phyloP scores from a whole-genome alignment of 2,113 vertebrate genomes.

The Scomber scombrus region DNA sequence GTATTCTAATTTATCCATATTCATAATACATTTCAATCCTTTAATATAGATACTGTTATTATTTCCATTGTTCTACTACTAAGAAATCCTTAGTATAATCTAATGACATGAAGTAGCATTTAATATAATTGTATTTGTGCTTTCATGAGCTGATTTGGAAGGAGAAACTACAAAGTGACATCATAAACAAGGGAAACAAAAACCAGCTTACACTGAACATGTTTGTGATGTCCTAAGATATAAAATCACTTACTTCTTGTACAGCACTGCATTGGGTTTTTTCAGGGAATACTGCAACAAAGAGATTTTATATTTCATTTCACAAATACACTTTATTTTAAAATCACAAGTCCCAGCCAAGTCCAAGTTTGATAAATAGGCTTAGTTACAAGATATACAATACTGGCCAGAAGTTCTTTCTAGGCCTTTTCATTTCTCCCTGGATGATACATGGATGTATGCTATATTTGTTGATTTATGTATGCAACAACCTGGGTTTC shows the following conservation, averaged over 20 bases:
- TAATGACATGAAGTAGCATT: too few species aligned
- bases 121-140: too few species aligned
- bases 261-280: slow-evolving; percentile 93
- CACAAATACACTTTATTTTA: not conserved
- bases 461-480: too few species aligned
- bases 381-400: not conserved
- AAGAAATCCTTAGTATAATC: too few species aligned
- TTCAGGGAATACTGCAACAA: slow-evolving; percentile 91
- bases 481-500: too few species aligned
- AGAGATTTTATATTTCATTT: not conserved
- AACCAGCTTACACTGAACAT: not conserved
- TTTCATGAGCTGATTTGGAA: too few species aligned
- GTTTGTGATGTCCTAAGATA: not conserved
- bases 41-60: too few species aligned
- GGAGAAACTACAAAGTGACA: not conserved
- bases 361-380: not conserved
- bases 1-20: too few species aligned
- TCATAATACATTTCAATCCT: too few species aligned
- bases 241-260: slow-evolving; percentile 91
- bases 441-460: too few species aligned
- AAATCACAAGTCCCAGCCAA: not conserved
- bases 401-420: not conserved
- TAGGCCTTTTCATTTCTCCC: too few species aligned
- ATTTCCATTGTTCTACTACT: too few species aligned
- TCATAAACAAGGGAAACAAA: not conserved